Conservation (phyloP, 2,113 vertebrate species). For the Tauraco erythrolophus region DNA sequence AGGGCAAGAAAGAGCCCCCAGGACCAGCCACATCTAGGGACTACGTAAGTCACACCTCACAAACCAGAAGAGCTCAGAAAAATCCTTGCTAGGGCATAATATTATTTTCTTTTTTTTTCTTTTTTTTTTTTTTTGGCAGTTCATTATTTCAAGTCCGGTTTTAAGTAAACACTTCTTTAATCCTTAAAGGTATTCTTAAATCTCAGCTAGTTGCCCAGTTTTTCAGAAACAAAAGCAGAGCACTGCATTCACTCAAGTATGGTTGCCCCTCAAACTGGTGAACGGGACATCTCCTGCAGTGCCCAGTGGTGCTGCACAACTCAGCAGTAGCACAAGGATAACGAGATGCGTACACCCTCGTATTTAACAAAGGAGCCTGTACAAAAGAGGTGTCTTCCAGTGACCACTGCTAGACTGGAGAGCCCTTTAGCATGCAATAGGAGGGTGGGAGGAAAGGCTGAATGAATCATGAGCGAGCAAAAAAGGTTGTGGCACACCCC, state of each 20-base stretch:
- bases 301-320: not conserved
- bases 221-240: not conserved
- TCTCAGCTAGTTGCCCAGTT: not conserved
- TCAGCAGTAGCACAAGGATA: not conserved
- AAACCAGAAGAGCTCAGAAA: not conserved
- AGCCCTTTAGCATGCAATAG: not conserved
- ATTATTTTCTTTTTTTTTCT: no score
- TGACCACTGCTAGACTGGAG: not conserved
- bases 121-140: not conserved
- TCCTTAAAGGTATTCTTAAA: not conserved
- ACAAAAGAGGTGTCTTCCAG: not conserved
- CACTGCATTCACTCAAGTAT: not conserved
- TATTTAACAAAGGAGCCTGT: not conserved
- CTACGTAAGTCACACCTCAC: accelerated
- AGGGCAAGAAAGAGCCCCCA: not conserved
- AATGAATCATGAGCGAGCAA: not conserved
- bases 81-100: not conserved
- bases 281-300: not conserved
- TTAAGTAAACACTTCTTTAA: not conserved
- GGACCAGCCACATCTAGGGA: not conserved
- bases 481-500: not conserved
- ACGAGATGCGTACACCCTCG: accelerated
- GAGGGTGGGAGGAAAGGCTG: not conserved
- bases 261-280: not conserved
- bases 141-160: not conserved